Conservation (phyloP, 2,797 vertebrate genomes). For the Gobionotothen gibberifrons region DNA sequence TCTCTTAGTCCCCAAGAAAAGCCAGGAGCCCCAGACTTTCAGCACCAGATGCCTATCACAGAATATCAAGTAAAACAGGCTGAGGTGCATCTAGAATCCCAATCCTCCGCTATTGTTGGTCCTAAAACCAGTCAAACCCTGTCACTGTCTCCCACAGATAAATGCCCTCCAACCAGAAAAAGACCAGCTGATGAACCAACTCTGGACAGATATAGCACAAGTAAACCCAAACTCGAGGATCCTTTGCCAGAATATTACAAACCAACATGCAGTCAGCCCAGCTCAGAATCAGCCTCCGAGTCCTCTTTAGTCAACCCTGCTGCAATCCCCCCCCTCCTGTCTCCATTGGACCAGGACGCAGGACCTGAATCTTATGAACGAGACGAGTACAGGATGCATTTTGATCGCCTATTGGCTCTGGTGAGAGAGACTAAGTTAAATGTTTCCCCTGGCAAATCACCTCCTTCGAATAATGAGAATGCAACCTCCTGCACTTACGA, state of each 20-base stretch:
- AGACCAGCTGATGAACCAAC: conserved; percentile 18
- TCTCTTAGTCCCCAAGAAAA: background rate
- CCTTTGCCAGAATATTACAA: background rate
- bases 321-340: background rate
- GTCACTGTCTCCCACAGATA: background rate
- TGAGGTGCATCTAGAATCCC: background rate
- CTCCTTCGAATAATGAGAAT: background rate
- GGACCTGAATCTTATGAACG: background rate
- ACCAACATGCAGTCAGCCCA: background rate
- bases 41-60: background rate
- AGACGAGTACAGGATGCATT: fast-evolving
- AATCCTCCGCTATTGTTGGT: background rate
- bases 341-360: background rate
- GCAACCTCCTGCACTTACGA: background rate
- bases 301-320: background rate
- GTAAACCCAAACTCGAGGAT: background rate
- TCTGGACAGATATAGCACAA: background rate
- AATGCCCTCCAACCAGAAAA: conserved; percentile 18
- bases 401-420: background rate
- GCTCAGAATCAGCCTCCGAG: background rate
- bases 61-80: background rate
- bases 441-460: fast-evolving
- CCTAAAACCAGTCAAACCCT: background rate
- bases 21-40: background rate
- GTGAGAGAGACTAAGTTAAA: background rate